These are phyloP conservation scores for Litoditis marina DNA, from an alignment of 2,888 invertebrate species.

Conservation along the genomic window DNA sequence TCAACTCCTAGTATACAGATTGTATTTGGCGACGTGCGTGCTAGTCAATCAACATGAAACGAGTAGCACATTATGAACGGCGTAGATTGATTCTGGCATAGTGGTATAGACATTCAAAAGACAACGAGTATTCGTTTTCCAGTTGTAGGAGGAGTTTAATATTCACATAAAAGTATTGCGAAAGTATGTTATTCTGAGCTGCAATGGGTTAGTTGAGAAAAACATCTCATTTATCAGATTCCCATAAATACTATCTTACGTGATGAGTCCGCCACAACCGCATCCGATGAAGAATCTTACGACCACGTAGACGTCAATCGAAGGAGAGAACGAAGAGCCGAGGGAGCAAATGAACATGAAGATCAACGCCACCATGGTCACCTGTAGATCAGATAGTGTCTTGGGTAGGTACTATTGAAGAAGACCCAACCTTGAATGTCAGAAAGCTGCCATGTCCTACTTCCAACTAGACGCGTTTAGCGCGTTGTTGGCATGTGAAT, in stretches of 20 bases:
- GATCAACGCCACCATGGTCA: conserved; percentile 27
- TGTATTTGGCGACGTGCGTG: no score
- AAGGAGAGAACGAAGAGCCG: conserved; percentile 27
- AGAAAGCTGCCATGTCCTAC: not conserved
- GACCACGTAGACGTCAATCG: conserved; percentile 35
- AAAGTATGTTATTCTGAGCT: not conserved
- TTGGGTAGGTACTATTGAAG: not conserved
- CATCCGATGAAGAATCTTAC: conserved; percentile 44
- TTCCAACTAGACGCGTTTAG: not conserved
- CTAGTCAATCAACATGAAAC: no score
- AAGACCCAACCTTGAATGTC: not conserved
- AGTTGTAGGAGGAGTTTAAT: no score
- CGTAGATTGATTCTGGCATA: no score
- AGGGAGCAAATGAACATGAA: conserved; percentile 31
- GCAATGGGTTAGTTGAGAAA: no score
- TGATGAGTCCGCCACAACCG: conserved; percentile 34
- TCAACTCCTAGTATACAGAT: no score
- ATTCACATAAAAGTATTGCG: no score
- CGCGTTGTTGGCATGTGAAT: no score
- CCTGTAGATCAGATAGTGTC: conserved; percentile 21
- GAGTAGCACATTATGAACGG: no score
- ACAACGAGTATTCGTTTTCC: no score
- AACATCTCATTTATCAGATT: no score
- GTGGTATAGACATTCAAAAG: no score
- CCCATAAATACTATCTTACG: conserved; percentile 17